Conservation (phyloP, 1,140 invertebrate genomes). For the Magallana gigas region DNA sequence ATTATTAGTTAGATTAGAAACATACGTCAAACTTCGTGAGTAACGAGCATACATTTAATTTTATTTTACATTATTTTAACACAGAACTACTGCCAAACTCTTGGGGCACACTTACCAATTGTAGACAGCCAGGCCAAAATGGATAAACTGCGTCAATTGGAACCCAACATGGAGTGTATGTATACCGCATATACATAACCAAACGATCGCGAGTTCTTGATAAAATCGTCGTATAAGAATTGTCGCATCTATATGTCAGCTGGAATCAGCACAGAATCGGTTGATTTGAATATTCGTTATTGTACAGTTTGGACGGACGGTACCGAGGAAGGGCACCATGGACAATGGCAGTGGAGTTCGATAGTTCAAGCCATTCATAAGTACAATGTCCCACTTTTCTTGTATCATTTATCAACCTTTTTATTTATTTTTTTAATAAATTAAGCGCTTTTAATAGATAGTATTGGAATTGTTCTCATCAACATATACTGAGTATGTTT, state of each 20-base stretch:
- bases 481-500: too few species aligned
- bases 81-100: neutral
- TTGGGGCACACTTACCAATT: neutral
- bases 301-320: slow-evolving; percentile 14
- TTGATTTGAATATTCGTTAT: neutral
- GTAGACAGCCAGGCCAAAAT: neutral
- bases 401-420: neutral
- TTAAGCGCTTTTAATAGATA: too few species aligned
- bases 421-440: too few species aligned
- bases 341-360: slow-evolving; percentile 6
- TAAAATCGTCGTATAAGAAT: too few species aligned
- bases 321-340: neutral
- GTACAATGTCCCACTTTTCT: neutral
- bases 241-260: too few species aligned
- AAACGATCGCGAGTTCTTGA: too few species aligned
- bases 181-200: neutral
- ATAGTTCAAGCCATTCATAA: neutral
- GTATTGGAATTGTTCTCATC: too few species aligned
- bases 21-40: too few species aligned
- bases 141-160: neutral
- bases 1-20: too few species aligned
- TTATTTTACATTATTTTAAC: neutral
- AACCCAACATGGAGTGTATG: neutral
- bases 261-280: too few species aligned
- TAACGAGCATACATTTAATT: too few species aligned